Evolutionary conservation across 2,888 invertebrate species (phyloP), one percentile per base, ranked within the genome.

Genomic region (Smittia aterrima): DNA sequence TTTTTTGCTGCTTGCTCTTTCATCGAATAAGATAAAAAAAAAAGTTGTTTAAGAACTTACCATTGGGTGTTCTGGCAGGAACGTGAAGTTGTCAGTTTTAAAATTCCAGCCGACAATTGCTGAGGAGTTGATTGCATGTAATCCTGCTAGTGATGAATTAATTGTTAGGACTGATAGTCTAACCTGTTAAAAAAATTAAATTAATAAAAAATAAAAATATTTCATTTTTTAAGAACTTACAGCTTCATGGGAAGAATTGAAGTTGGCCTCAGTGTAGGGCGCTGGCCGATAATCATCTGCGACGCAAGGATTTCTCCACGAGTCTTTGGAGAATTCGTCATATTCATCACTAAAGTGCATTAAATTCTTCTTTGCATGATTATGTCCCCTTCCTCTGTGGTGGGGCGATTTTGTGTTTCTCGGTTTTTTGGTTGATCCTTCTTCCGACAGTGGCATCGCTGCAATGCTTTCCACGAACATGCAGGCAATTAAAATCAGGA

Each of bases 371-470:
- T 24, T 64, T 27, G n/a, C 22, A 64, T n/a, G n/a, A n/a, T n/a
- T n/a, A n/a, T 64, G n/a, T 64, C 20, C n/a, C 27, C 9, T 64
- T 64, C 22, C 1, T 47, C n/a, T 47, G 16, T 2, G n/a, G 47
- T 47, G 13, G 6, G 47, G n/a, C 11, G 6, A 11, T 47, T 6
- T 47, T 47, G 47, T n/a, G 11, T 16, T 58, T 22, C 22, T 58
- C 18, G 22, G 7, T 7, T 13, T 58, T 58, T 18, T 18, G 4
- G 22, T 27, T 38, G 32, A 11, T 13, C 22, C 32, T 20, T 72
- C 72, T 27, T 22, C 24, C 16, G 58, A 32, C 64, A 64, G 13
- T 62, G 72, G 72, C 18, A 58, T 58, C 25, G 72, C 32, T 22
- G 27, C 22, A 13, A 62, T 16, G 16, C 54, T 54, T 18, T 53